A percentile compares a stretch with the other conserved stretches of the same genome.
Conservation (phyloP, 2,888 invertebrate genomes). For the Drosophila heteroneura region DNA sequence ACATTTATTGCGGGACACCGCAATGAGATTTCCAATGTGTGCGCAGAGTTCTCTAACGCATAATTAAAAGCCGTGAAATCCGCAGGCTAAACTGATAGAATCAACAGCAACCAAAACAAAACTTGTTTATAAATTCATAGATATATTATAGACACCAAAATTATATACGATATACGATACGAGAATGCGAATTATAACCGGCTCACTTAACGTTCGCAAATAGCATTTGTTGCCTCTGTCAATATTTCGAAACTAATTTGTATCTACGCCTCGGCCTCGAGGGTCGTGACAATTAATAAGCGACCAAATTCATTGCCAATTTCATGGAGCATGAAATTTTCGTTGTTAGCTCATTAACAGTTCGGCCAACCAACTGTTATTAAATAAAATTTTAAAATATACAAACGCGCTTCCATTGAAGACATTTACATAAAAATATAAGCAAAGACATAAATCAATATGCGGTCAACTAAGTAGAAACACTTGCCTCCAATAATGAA, state of each 20-base stretch:
- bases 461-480: slow-evolving; percentile 9
- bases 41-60: slow-evolving; percentile 60
- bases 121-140: slow-evolving; percentile 70
- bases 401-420: slow-evolving; percentile 33
- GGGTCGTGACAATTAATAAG: slow-evolving; percentile 48
- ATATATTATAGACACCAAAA: slow-evolving; percentile 22
- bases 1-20: slow-evolving; percentile 50
- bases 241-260: slow-evolving; percentile 52
- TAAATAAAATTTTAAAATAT: slow-evolving; percentile 5
- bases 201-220: slow-evolving; percentile 39
- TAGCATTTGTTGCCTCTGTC: slow-evolving; percentile 18
- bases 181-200: slow-evolving; percentile 60
- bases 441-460: slow-evolving; percentile 52
- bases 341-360: slow-evolving; percentile 57
- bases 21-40: slow-evolving; percentile 47
- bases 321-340: slow-evolving; percentile 50
- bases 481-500: slow-evolving; percentile 33
- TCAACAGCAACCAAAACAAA: slow-evolving; percentile 30
- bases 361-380: slow-evolving; percentile 23
- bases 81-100: slow-evolving; percentile 32
- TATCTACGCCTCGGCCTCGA: slow-evolving; percentile 48
- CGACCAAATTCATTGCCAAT: slow-evolving; percentile 26
- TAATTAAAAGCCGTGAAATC: slow-evolving; percentile 75
- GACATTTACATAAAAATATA: slow-evolving; percentile 53
- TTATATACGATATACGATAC: slow-evolving; percentile 10